Base-by-base conservation (phyloP, 2,888 invertebrate species). In the Carterocephalus palaemon region DNA sequence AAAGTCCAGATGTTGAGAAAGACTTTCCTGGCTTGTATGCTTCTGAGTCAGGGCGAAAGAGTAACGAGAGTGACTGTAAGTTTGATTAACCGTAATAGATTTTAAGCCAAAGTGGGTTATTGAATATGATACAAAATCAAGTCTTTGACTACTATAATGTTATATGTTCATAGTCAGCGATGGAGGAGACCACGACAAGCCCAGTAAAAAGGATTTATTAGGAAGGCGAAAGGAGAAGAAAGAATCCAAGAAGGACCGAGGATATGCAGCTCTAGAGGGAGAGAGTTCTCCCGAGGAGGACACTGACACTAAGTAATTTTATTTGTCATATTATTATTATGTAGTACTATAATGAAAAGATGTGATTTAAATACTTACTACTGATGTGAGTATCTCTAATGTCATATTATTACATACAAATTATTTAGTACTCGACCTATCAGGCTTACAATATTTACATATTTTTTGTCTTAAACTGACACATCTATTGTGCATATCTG, bases 261-360 rank as follows among this genome's bases (percentile, higher is more conserved):
- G 97, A 1, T 97, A 97, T 89, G 95, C 95, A 33, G 95, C 96
- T 13, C 88, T 97, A 59, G 97, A 95, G 77, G 97, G 96, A 26
- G 96, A 96, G 76, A 96, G 97, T 67, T 97, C 97, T 0, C 95
- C 94, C 3, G 96, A 96, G 69, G 95, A 95, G 62, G 95, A 94
- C 62, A 88, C 91, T 24, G 95, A 95, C 78, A 91, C 92, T 2
- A 94, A 93, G 94, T 94, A 78, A 79, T 75, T 53, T 39, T 43
- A n/a, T 23, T 9, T 10, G 3, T 12, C n/a, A n/a, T n/a, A n/a
- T n/a, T n/a, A n/a, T n/a, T n/a, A n/a, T n/a, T n/a, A n/a, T n/a
- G n/a, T n/a, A n/a, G n/a, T n/a, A n/a, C n/a, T n/a, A n/a, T n/a
- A n/a, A n/a, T n/a, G n/a, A n/a, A n/a, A n/a, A n/a, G n/a, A n/a